phyloP scores from a whole-genome alignment of 2,797 vertebrate genomes.

The Melanotaenia trifasciata region DNA sequence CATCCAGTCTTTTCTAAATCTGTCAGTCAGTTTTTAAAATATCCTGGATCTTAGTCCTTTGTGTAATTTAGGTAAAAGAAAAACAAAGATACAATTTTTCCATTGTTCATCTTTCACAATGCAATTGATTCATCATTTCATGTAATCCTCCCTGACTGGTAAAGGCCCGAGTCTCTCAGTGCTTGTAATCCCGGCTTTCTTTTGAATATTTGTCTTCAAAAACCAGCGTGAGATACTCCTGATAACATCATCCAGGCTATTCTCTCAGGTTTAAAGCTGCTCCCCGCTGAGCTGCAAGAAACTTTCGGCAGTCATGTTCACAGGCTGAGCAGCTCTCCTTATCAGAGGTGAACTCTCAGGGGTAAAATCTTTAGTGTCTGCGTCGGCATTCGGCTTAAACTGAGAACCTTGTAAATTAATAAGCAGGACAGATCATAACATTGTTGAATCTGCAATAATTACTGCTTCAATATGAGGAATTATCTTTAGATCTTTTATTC shows the following conservation, averaged over 20 bases:
- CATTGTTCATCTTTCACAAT: conserved; percentile 17
- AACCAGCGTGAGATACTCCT: neutral
- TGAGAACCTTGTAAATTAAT: neutral
- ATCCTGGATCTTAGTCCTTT: neutral
- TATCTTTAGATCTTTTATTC: conserved; percentile 1
- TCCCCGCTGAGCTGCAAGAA: conserved; percentile 12
- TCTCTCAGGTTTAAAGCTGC: conserved; percentile 3
- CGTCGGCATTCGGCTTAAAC: neutral
- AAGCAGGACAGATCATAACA: neutral
- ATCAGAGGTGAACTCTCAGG: neutral
- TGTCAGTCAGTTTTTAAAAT: neutral
- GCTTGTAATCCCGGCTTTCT: conserved; percentile 19
- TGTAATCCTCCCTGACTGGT: conserved; percentile 1
- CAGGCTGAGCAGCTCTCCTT: conserved; percentile 5
- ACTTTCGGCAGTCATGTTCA: conserved; percentile 15
- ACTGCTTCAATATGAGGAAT: neutral
- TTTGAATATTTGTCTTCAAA: conserved; percentile 13
- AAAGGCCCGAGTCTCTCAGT: conserved; percentile 3
- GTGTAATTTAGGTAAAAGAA: neutral
- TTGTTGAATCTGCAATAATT: neutral
- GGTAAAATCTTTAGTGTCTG: conserved; percentile 12
- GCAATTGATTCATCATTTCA: conserved; percentile 4
- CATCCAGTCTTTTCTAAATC: conserved; percentile 3
- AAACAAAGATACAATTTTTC: neutral
- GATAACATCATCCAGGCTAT: conserved; percentile 13